Base-by-base conservation (phyloP, 2,113 vertebrate species). In the Hippocampus mohnikei region DNA sequence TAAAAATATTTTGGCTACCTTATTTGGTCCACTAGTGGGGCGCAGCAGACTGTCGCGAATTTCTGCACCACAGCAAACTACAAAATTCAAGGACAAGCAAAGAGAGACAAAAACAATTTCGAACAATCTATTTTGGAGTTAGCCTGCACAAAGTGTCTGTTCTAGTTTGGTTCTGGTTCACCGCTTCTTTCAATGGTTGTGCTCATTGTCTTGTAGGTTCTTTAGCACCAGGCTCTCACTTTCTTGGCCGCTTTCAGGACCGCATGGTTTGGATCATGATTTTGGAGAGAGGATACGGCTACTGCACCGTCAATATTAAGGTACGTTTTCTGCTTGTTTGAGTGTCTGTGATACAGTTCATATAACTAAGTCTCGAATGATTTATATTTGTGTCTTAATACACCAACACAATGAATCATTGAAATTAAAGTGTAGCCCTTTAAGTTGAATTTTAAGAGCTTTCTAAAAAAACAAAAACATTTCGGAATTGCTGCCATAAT, bases 261-360 rank as follows among this genome's bases (percentile, higher is more conserved):
- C 94, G 96, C 52, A 91, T 98, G 77, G 91, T 98, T 80, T 99
- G 97, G 97, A 92, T 98, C 78, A 92, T 96, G 85, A 91, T 98
- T 84, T 90, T 99, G 72, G 97, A 99, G 85, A 91, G 90, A 83
- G 97, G 97, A 59, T 98, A 95, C 75, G 93, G 95, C 6, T 99
- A 98, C 87, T 98, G 96, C 79, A 94, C 91, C n/a, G 81, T 99
- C 81, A 98, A 94, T 78, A 95, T 99, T 56, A 99, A 99, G 96
- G 97, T 98, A 92, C 13, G 25, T 15, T 69, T 59, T 70, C 21
- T 20, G 12, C 59, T 21, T 74, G 21, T 61, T 74, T 67, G 9
- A 23, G 8, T 48, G 16, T 73, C 20, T 15, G 4, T 46, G 13
- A 48, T 33, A 18, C 48, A 18, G 46, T 60, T 37, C 66, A 60